phyloP scores from a whole-genome alignment of 2,888 invertebrate species.

The Dasysyrphus tricinctus region DNA sequence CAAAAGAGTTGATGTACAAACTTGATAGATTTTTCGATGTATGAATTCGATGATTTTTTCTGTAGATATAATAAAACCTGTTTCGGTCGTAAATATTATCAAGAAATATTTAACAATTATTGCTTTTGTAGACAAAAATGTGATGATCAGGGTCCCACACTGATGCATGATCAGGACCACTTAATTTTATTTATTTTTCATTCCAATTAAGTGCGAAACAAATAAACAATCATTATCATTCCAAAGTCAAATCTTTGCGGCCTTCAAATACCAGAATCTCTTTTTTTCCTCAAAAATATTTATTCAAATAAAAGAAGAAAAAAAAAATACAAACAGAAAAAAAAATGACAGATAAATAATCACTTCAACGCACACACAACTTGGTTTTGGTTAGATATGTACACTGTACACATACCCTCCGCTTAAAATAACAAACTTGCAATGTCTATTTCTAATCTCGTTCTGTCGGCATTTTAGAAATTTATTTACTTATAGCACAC shows the following conservation, averaged over 20 bases:
- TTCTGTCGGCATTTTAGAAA: conserved; percentile 71
- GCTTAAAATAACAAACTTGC: conserved; percentile 50
- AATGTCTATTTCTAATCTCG: conserved; percentile 63
- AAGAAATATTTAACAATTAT: conserved; percentile 2
- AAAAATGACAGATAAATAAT: conserved; percentile 5
- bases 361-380: neutral
- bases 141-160: neutral
- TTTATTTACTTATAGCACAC: conserved; percentile 50
- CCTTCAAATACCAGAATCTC: conserved; percentile 56
- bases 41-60: too few species aligned
- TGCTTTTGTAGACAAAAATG: conserved; percentile 1
- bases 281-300: conserved; percentile 13
- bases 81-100: neutral
- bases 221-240: conserved; percentile 60
- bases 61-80: neutral
- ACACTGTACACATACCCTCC: neutral
- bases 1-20: too few species aligned
- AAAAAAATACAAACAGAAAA: neutral
- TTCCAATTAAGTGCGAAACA: conserved; percentile 47
- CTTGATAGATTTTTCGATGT: too few species aligned
- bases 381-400: neutral
- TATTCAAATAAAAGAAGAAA: conserved; percentile 7
- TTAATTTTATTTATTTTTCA: conserved; percentile 24
- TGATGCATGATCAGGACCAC: neutral
- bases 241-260: conserved; percentile 51